These are phyloP conservation scores for Drosophila mauritiana DNA, from an alignment of 1,140 invertebrate genomes.

Conservation along the genomic window DNA sequence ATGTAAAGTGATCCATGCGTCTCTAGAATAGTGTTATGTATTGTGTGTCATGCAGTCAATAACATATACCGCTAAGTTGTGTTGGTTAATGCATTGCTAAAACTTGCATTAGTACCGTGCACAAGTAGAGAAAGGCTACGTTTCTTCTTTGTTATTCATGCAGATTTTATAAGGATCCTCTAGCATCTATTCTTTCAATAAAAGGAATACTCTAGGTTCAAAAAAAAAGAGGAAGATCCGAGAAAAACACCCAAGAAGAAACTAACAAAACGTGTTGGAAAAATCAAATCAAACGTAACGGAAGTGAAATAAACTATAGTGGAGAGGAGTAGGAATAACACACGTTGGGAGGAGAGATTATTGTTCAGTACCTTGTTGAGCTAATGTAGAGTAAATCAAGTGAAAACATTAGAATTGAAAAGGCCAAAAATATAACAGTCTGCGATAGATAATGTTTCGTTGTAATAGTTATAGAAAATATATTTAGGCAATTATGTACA, in stretches of 20 bases:
- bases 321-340: constrained; percentile 59
- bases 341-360: constrained; percentile 56
- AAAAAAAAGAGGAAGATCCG: constrained; percentile 32
- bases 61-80: constrained; percentile 27
- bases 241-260: constrained; percentile 51
- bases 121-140: constrained; percentile 8
- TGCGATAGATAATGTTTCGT: constrained; percentile 70
- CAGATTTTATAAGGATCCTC: constrained; percentile 22
- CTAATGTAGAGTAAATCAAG: constrained; percentile 85
- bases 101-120: constrained; percentile 49
- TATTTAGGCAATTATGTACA: constrained; percentile 44
- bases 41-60: constrained; percentile 46
- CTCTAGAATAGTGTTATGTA: constrained; percentile 12
- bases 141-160: constrained; percentile 27
- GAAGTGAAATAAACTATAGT: constrained; percentile 51
- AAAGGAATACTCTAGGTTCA: constrained; percentile 7
- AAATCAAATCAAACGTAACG: constrained; percentile 67
- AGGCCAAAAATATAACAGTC: constrained; percentile 85
- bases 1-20: constrained; percentile 24
- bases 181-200: constrained; percentile 8
- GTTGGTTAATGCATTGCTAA: constrained; percentile 38
- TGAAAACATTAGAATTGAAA: constrained; percentile 85
- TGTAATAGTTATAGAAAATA: constrained; percentile 58
- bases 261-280: constrained; percentile 51
- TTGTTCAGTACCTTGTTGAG: constrained; percentile 80